Percentiles rank a stretch among this genome's conserved stretches.
These are phyloP conservation scores for Aleiodes alternator DNA, from an alignment of 2,888 invertebrate genomes.

Conservation along the genomic window DNA sequence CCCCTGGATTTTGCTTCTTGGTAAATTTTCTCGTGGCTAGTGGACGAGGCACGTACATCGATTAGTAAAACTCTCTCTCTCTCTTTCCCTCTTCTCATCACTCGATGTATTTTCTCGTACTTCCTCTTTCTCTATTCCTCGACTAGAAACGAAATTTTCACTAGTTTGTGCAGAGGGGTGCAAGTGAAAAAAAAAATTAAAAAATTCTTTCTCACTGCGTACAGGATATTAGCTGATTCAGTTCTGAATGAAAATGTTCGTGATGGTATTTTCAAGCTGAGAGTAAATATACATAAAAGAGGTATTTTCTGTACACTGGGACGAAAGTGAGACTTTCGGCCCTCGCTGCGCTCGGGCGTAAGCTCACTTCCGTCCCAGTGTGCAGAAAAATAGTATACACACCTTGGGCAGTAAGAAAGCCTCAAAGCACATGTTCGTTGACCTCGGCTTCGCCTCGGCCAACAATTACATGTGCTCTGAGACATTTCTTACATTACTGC, in stretches of 20 bases:
- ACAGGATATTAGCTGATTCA: constrained; percentile 4
- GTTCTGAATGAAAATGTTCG: background rate
- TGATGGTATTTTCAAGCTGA: background rate
- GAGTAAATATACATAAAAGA: background rate
- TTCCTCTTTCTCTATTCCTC: constrained; percentile 24
- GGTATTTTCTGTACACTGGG: too few relatives aligned
- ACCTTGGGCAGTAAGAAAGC: too few relatives aligned
- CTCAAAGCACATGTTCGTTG: too few relatives aligned
- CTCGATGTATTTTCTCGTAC: constrained; percentile 44
- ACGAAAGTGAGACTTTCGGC: too few relatives aligned
- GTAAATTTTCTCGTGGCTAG: constrained; percentile 52
- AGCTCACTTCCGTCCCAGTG: too few relatives aligned
- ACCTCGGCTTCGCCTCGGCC: too few relatives aligned
- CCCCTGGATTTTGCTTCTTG: constrained; percentile 50
- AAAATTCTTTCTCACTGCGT: background rate
- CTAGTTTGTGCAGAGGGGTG: background rate
- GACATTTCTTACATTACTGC: too few relatives aligned
- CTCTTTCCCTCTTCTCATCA: constrained; percentile 31
- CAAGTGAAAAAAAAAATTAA: background rate
- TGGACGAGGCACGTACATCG: constrained; percentile 59
- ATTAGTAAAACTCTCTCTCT: constrained; percentile 54
- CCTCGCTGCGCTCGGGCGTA: too few relatives aligned
- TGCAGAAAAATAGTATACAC: too few relatives aligned
- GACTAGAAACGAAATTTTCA: background rate
- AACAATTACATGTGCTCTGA: too few relatives aligned